Evolutionary conservation across 2,797 vertebrate genomes (phyloP).

Genomic region (Acrossocheilus fasciatus): DNA sequence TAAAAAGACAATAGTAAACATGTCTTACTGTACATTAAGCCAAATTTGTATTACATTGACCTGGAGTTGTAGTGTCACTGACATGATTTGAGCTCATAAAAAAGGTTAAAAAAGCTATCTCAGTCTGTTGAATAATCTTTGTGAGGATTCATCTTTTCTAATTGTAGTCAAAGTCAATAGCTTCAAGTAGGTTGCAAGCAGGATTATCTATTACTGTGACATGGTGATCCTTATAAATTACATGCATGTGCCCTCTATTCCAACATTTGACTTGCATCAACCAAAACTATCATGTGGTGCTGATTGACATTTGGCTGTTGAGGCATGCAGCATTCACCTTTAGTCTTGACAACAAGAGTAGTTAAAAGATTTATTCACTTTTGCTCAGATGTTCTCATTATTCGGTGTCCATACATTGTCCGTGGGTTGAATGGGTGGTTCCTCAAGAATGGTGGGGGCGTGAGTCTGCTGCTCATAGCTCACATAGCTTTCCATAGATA

Average conservation of each 20-base stretch:
- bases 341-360: not conserved
- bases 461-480: slow-evolving; percentile 9
- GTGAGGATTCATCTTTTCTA: not conserved
- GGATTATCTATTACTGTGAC: not conserved
- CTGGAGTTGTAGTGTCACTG: not conserved
- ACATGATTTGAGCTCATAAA: not conserved
- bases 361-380: not conserved
- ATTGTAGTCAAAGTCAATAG: not conserved
- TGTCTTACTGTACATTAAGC: no score
- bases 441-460: slow-evolving; percentile 15
- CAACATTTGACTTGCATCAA: not conserved
- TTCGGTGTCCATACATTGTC: not conserved
- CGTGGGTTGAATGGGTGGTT: slow-evolving; percentile 8
- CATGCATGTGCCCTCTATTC: not conserved
- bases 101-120: not conserved
- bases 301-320: not conserved
- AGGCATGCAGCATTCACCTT: not conserved
- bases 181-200: not conserved
- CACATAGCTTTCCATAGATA: slow-evolving; percentile 48
- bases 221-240: not conserved
- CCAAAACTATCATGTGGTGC: not conserved
- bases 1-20: not conserved
- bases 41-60: not conserved
- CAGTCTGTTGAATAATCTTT: not conserved
- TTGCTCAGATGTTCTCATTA: not conserved